These are phyloP conservation scores for Drosophila virilis DNA, from an alignment of 1,140 invertebrate genomes.

Conservation along the genomic window DNA sequence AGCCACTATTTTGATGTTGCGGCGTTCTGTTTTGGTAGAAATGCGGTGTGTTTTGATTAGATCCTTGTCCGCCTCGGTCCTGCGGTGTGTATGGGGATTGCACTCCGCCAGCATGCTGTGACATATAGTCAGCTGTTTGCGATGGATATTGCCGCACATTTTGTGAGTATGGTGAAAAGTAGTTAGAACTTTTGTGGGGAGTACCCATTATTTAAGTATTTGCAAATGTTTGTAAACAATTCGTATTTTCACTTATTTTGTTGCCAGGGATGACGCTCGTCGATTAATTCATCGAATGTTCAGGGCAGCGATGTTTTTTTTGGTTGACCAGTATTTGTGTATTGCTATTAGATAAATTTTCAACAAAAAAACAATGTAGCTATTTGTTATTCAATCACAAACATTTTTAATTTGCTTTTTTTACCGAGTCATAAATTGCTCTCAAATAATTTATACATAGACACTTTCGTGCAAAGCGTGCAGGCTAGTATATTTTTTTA, in stretches of 20 bases:
- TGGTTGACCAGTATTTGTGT: not conserved
- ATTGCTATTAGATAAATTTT: not conserved
- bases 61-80: conserved; percentile 9
- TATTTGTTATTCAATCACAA: not conserved
- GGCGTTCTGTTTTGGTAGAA: conserved; percentile 61
- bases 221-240: conserved; percentile 25
- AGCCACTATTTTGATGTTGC: conserved; percentile 21
- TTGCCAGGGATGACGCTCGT: conserved; percentile 2
- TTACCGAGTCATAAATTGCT: not conserved
- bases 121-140: conserved; percentile 54
- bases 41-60: conserved; percentile 44
- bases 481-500: conserved; percentile 28
- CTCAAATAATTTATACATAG: conserved; percentile 10
- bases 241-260: not conserved
- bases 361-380: not conserved
- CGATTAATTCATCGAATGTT: conserved; percentile 4
- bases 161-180: conserved; percentile 40
- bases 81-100: conserved; percentile 17
- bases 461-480: not conserved
- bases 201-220: conserved; percentile 43
- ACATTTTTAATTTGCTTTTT: not conserved
- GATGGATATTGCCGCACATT: conserved; percentile 58
- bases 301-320: too few species aligned
- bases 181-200: conserved; percentile 48
- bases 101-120: conserved; percentile 56